Conservation (phyloP, 1,140 invertebrate genomes). For the Zaprionus gabonicus region DNA sequence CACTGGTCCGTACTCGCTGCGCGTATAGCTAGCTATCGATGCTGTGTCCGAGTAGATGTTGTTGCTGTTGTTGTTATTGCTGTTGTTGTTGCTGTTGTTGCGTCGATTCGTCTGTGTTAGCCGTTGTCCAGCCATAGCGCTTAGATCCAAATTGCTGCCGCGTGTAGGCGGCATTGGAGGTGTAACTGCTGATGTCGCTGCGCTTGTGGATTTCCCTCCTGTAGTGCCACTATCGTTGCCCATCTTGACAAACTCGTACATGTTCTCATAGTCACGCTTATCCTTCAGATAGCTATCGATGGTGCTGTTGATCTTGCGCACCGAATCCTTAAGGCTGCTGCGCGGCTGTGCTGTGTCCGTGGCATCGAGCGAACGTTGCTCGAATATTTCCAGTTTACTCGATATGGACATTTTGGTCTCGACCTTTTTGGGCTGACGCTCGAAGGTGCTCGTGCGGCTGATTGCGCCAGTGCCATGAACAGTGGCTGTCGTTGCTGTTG, state of each 20-base stretch:
- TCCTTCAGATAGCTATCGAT: constrained; percentile 84
- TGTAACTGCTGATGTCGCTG: constrained; percentile 43
- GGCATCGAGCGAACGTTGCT: constrained; percentile 58
- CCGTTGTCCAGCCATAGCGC: constrained; percentile 58
- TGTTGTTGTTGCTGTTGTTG: constrained; percentile 38
- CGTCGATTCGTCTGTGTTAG: constrained; percentile 50
- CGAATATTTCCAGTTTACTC: constrained; percentile 82
- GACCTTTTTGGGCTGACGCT: constrained; percentile 65
- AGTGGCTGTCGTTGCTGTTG: constrained; percentile 9
- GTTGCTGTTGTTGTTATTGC: constrained; percentile 37
- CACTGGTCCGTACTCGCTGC: constrained; percentile 81
- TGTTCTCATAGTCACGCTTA: constrained; percentile 81
- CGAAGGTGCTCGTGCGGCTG: constrained; percentile 77
- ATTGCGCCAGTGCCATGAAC: constrained; percentile 26
- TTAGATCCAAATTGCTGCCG: constrained; percentile 66
- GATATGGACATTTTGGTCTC: constrained; percentile 75
- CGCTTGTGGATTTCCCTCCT: constrained; percentile 27
- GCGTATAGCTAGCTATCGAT: constrained; percentile 79
- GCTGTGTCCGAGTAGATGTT: constrained; percentile 81
- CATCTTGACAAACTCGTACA: constrained; percentile 83
- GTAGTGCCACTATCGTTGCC: constrained; percentile 35
- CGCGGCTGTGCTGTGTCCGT: constrained; percentile 62
- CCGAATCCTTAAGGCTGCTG: constrained; percentile 82
- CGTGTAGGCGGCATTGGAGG: constrained; percentile 72
- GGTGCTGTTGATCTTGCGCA: constrained; percentile 83